Evolutionary conservation across 2,888 invertebrate species (phyloP), one percentile per base, ranked within the genome.

Genomic region (Volucella bombylans): DNA sequence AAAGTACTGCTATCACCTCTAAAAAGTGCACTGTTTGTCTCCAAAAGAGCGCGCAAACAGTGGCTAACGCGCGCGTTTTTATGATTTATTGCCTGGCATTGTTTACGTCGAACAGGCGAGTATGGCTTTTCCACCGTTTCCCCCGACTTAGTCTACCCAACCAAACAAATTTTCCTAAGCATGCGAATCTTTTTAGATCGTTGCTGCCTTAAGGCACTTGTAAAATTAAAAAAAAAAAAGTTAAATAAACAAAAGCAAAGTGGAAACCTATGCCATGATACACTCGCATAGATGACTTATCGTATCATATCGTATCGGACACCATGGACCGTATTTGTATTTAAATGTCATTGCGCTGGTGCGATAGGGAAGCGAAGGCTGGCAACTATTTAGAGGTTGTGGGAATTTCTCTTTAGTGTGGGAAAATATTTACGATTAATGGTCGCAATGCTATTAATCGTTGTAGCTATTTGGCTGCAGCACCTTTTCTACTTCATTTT

Each of bases 401-500:
- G 45, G 85, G 71, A 81, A 85, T 85, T 85, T 85, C 81, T 71
- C 85, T 18, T 67, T 77, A 85, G 76, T 85, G 85, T 85, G 85
- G 85, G 85, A 85, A 83, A 72, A 85, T 81, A 77, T 72, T 57
- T 57, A 45, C 81, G 68, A 77, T 72, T 71, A 76, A 80, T 85
- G 65, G 67, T 76, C 67, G 74, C 78, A 72, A 64, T 78, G 57
- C 55, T 43, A 55, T 45, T 79, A 73, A 73, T 59, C 55, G 67
- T 52, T 59, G 18, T 72, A 14, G 69, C 45, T 65, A 14, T 57
- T 12, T 43, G 57, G 67, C 67, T 47, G 41, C 45, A 52, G 61
- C 67, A 43, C 67, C 77, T 78, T 41, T 55, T 67, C 61, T 65
- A 59, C 49, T 39, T 69, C 39, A 49, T 65, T 49, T 61, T 62